Conservation (phyloP, 2,797 vertebrate species). For the Artibeus lituratus region DNA sequence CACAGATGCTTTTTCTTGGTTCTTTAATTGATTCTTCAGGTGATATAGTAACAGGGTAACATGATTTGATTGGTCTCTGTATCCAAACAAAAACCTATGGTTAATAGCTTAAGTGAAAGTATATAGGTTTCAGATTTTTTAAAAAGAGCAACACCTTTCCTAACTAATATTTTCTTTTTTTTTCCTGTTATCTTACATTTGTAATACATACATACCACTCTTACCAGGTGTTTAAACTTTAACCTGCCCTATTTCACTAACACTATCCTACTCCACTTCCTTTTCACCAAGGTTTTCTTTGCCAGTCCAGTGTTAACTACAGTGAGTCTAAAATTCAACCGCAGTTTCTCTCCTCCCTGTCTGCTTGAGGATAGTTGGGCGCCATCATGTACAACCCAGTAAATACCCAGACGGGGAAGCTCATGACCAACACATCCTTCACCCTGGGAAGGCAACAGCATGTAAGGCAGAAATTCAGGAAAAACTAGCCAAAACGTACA, state of each 20-base stretch:
- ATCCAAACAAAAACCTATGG: neutral
- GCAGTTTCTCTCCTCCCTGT: neutral
- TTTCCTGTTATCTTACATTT: neutral
- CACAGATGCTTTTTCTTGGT: neutral
- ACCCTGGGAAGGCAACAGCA: neutral
- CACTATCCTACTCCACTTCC: neutral
- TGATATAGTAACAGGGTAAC: neutral
- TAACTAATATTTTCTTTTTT: neutral
- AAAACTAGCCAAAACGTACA: neutral
- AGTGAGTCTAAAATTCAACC: conserved; percentile 5
- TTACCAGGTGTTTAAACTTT: neutral
- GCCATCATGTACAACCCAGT: neutral
- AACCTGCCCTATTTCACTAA: neutral
- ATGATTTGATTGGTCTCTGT: neutral
- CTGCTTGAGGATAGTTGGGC: neutral
- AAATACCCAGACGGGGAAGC: neutral
- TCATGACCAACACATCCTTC: neutral
- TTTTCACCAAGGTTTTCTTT: neutral
- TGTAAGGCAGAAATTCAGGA: neutral
- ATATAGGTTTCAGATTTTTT: neutral
- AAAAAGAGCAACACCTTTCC: neutral
- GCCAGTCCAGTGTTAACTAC: neutral
- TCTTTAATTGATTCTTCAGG: neutral
- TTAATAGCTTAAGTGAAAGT: neutral
- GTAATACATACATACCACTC: neutral